phyloP scores from a whole-genome alignment of 2,113 vertebrate species.

The Ceuthmochares aereus region DNA sequence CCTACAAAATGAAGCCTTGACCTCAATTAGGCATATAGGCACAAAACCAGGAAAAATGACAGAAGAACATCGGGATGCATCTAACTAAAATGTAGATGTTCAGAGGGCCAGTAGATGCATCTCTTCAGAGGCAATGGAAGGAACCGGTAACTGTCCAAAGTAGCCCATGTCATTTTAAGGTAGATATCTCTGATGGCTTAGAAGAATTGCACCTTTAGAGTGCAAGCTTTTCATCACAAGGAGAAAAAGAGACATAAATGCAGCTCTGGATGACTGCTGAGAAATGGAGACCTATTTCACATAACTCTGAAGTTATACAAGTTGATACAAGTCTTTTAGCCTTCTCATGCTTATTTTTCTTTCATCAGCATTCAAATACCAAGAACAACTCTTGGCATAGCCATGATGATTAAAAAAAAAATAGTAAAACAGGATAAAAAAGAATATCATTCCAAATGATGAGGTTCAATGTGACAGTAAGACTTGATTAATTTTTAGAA shows the following conservation, averaged over 20 bases:
- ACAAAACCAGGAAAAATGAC: background rate
- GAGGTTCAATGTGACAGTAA: background rate
- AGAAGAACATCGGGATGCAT: background rate
- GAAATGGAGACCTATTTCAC: background rate
- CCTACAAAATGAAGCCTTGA: background rate
- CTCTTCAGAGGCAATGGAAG: background rate
- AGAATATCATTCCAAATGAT: background rate
- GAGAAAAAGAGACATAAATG: background rate
- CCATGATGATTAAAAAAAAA: background rate
- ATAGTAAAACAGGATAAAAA: background rate
- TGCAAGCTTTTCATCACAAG: background rate
- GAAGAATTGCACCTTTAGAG: background rate
- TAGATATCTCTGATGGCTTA: background rate
- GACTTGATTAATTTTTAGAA: background rate
- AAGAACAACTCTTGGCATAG: background rate
- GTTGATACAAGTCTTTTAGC: background rate
- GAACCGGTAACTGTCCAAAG: background rate
- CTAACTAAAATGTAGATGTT: background rate
- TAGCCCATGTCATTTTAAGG: background rate
- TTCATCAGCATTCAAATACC: background rate
- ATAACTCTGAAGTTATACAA: background rate
- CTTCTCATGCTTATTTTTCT: background rate
- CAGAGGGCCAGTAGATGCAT: background rate
- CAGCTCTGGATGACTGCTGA: background rate
- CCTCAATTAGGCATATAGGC: background rate